These are phyloP conservation scores for Anhinga anhinga DNA, from an alignment of 2,113 vertebrate species.

Conservation along the genomic window DNA sequence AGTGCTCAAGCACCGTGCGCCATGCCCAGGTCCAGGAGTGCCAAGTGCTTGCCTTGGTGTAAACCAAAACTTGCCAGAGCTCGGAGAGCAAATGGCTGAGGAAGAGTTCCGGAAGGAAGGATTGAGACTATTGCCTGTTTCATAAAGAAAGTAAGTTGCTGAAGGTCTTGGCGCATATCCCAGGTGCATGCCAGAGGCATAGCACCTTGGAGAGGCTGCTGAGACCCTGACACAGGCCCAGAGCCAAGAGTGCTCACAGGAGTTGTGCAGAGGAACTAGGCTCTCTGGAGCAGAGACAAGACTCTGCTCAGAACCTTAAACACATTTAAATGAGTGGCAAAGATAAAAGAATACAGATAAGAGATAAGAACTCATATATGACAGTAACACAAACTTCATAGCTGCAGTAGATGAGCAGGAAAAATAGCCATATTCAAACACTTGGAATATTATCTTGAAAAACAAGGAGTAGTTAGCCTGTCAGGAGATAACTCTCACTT, in stretches of 20 bases:
- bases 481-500: neutral
- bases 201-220: neutral
- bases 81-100: neutral
- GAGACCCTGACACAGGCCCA: accelerated
- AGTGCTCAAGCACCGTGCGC: accelerated
- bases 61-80: neutral
- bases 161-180: neutral
- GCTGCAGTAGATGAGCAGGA: neutral
- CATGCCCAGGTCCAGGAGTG: neutral
- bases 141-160: neutral
- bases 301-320: neutral
- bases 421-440: conserved; percentile 36
- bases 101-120: neutral
- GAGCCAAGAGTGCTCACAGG: neutral
- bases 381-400: conserved; percentile 19
- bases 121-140: neutral
- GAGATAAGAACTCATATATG: conserved; percentile 21
- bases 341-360: conserved; percentile 53
- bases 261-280: neutral
- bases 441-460: neutral
- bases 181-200: neutral
- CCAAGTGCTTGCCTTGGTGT: neutral
- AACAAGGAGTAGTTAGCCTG: conserved; percentile 40
- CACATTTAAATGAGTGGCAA: conserved; percentile 23
- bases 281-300: neutral